phyloP scores from a whole-genome alignment of 2,113 vertebrate genomes.

The Microcebus murinus region DNA sequence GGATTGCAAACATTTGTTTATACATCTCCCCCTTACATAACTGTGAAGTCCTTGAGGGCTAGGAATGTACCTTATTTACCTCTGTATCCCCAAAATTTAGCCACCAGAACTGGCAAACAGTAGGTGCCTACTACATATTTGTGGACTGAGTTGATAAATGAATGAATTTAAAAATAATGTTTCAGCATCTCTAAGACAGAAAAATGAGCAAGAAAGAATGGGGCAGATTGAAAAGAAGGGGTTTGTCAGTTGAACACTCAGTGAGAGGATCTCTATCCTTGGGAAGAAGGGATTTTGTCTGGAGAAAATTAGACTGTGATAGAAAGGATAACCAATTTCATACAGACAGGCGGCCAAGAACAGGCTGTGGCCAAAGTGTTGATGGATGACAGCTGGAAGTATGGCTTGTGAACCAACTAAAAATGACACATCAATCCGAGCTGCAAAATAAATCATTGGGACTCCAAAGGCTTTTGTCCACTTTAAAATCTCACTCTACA shows the following conservation, averaged over 20 bases:
- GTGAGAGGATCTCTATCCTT: conserved; percentile 30
- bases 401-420: conserved; percentile 58
- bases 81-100: neutral
- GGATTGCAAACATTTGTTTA: neutral
- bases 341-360: conserved; percentile 62
- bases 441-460: conserved; percentile 63
- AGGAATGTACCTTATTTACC: neutral
- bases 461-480: conserved; percentile 58
- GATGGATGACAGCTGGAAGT: conserved; percentile 73
- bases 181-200: neutral
- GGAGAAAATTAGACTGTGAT: conserved; percentile 37
- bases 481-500: conserved; percentile 70
- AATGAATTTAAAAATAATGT: neutral
- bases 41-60: neutral
- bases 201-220: conserved; percentile 34
- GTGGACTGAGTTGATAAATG: neutral
- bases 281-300: conserved; percentile 57
- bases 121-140: neutral
- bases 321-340: conserved; percentile 69
- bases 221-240: neutral
- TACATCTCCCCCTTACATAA: neutral
- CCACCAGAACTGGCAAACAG: neutral
- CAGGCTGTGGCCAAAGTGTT: conserved; percentile 66
- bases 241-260: neutral
- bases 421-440: conserved; percentile 69